A percentile compares a stretch with the other conserved stretches of the same genome.
These are phyloP conservation scores for Eupithecia abbreviata DNA, from an alignment of 2,888 invertebrate species.

Conservation along the genomic window DNA sequence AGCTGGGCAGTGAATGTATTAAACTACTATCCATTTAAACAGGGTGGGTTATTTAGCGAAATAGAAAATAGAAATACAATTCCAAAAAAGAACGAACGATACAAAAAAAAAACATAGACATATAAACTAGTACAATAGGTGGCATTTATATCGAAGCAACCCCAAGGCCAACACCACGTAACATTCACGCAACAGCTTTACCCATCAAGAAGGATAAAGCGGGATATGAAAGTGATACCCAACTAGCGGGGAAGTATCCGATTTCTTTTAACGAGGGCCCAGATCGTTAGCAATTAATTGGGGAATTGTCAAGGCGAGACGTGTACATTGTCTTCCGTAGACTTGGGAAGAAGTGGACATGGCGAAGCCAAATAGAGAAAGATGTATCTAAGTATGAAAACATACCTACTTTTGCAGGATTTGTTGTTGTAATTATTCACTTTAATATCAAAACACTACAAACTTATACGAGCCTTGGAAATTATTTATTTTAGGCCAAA, in stretches of 20 bases:
- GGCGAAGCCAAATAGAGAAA: not conserved
- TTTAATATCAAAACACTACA: not conserved
- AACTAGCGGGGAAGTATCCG: constrained; percentile 45
- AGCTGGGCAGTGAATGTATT: not conserved
- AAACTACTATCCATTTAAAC: not conserved
- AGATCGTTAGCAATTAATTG: constrained; percentile 59
- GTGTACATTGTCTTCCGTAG: constrained; percentile 33
- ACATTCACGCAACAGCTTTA: constrained; percentile 6
- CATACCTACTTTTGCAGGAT: not conserved
- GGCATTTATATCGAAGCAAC: not conserved
- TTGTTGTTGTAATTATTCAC: not conserved
- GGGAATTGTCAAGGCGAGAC: constrained; percentile 47
- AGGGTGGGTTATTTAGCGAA: not conserved
- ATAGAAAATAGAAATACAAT: not conserved
- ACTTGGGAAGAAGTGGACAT: constrained; percentile 2
- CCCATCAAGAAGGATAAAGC: constrained; percentile 32
- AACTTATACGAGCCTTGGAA: not conserved
- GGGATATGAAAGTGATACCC: constrained; percentile 32
- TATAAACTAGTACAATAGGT: not conserved
- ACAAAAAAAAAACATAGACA: not conserved
- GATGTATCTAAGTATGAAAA: not conserved
- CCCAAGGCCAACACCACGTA: not conserved
- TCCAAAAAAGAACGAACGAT: not conserved
- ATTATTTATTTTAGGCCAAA: not conserved
- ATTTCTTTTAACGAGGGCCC: constrained; percentile 50